phyloP scores from a whole-genome alignment of 2,113 vertebrate species.

The Hyperoodon ampullatus region DNA sequence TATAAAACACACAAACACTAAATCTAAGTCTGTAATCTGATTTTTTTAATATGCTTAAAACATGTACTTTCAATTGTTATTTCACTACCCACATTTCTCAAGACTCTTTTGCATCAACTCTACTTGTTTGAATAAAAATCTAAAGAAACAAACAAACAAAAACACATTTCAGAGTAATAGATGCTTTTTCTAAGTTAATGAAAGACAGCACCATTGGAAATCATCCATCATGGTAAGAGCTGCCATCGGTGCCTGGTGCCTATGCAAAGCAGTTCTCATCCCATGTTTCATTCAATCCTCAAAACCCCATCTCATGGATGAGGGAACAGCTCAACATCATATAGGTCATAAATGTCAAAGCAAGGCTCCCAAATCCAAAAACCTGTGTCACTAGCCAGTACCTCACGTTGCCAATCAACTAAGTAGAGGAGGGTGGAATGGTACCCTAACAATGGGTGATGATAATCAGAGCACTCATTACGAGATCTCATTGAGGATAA shows the following conservation, averaged over 20 bases:
- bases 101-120: not conserved
- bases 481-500: no score
- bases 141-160: no score
- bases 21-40: not conserved
- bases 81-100: not conserved
- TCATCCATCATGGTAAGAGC: not conserved
- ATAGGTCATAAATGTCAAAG: not conserved
- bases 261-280: not conserved
- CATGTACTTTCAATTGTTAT: not conserved
- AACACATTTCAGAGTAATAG: not conserved
- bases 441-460: not conserved
- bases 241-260: not conserved
- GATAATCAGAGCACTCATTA: not conserved
- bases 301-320: not conserved
- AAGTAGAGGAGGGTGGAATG: not conserved
- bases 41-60: not conserved
- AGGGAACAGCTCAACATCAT: not conserved
- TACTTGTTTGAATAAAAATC: not conserved
- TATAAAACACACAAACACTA: not conserved
- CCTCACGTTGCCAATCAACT: not conserved
- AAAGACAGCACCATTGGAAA: not conserved
- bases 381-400: not conserved
- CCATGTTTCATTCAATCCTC: not conserved
- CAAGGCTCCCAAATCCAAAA: not conserved
- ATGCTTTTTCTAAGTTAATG: not conserved